Conservation (phyloP, 1,140 invertebrate genomes). For the Melanaphis sacchari region DNA sequence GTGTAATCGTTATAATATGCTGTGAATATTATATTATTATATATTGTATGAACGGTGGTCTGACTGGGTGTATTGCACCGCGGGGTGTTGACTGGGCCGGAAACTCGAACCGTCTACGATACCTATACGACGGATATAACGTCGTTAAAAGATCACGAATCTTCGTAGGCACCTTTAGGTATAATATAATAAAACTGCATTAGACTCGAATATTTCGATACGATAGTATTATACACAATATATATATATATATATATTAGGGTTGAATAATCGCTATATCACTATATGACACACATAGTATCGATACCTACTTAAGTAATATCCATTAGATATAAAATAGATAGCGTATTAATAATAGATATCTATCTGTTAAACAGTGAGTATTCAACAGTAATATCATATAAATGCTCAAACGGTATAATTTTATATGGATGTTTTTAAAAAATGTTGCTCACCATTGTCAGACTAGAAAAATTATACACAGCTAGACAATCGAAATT, state of each 20-base stretch:
- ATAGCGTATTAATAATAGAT: not conserved
- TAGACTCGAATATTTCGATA: not conserved
- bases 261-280: no score
- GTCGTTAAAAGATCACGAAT: slow-evolving; percentile 26
- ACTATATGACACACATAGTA: no score
- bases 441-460: not conserved
- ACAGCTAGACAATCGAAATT: no score
- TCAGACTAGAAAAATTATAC: no score
- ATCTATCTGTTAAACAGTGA: not conserved
- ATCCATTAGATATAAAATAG: no score
- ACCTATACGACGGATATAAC: slow-evolving; percentile 5
- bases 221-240: not conserved
- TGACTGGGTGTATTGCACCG: not conserved
- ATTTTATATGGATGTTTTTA: not conserved
- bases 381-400: not conserved
- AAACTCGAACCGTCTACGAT: not conserved
- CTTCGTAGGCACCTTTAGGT: not conserved
- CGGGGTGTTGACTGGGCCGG: slow-evolving; percentile 35
- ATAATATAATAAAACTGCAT: not conserved
- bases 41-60: not conserved
- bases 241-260: no score
- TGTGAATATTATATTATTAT: not conserved
- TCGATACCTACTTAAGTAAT: no score
- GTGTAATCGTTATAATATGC: not conserved
- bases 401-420: not conserved